Evolutionary conservation across 1,140 invertebrate species (phyloP).

Genomic region (Drosophila eugracilis): DNA sequence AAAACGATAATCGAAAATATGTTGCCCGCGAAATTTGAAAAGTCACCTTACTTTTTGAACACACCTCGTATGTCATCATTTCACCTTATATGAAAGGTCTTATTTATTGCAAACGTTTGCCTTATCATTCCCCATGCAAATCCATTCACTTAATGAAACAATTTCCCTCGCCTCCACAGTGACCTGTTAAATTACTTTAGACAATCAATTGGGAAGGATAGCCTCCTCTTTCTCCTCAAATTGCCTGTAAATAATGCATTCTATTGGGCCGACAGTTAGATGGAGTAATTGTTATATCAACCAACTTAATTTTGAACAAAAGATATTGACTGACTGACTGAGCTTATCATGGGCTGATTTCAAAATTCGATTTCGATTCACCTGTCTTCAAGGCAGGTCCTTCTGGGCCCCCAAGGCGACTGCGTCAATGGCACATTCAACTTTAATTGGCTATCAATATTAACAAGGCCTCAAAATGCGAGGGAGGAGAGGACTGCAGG

Average conservation of each 20-base stretch:
- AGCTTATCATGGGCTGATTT: background rate
- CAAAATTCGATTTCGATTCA: background rate
- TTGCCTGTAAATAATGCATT: background rate
- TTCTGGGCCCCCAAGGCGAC: conserved; percentile 7
- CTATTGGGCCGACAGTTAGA: background rate
- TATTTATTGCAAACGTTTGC: too few relatives aligned
- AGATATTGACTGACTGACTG: too few relatives aligned
- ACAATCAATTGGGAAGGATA: background rate
- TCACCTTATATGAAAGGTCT: too few relatives aligned
- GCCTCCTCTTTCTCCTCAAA: too few relatives aligned
- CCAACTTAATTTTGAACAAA: background rate
- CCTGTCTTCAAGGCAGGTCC: background rate
- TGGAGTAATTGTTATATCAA: background rate
- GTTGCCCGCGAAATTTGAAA: too few relatives aligned
- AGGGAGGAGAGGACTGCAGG: conserved; percentile 27
- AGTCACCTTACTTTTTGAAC: too few relatives aligned
- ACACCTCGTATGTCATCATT: too few relatives aligned
- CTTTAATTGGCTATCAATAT: conserved; percentile 49
- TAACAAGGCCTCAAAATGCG: conserved; percentile 28
- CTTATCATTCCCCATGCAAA: conserved; percentile 7
- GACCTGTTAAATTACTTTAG: background rate
- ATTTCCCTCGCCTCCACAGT: conserved; percentile 6
- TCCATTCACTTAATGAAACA: conserved; percentile 6
- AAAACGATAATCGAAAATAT: too few relatives aligned
- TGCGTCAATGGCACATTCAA: conserved; percentile 34